Evolutionary conservation across 2,113 vertebrate genomes (phyloP).

Genomic region (Struthio camelus): DNA sequence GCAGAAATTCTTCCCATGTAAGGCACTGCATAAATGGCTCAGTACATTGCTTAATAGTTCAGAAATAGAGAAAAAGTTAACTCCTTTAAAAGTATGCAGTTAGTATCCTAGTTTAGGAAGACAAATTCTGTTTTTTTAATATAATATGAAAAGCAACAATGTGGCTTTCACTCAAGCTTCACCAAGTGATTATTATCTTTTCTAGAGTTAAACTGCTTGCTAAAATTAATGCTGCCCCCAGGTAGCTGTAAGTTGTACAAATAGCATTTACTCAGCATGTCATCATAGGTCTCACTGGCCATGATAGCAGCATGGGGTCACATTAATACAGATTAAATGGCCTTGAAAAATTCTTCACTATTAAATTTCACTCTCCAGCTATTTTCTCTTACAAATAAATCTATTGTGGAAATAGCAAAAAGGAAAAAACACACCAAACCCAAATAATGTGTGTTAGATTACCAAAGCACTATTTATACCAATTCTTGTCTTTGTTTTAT

Average conservation of each 20-base stretch:
- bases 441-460: background rate
- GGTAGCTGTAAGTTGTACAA: conserved; percentile 35
- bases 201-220: conserved; percentile 12
- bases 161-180: conserved; percentile 19
- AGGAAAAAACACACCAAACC: background rate
- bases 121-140: background rate
- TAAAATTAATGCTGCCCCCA: conserved; percentile 33
- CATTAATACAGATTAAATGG: conserved; percentile 42
- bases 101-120: background rate
- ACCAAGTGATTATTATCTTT: conserved; percentile 25
- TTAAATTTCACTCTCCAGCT: background rate
- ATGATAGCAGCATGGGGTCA: conserved; percentile 21
- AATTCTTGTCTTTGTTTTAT: background rate
- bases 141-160: background rate
- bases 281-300: conserved; percentile 28
- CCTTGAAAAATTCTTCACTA: background rate
- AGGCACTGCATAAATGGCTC: background rate
- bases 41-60: background rate
- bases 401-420: background rate
- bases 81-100: background rate
- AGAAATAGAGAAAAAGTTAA: background rate
- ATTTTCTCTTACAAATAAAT: background rate
- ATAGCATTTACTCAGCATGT: conserved; percentile 33
- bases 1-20: background rate
- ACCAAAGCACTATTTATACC: background rate